Evolutionary conservation across 2,888 invertebrate genomes (phyloP), one percentile per base, ranked within the genome.

Genomic region (Pomacea canaliculata): DNA sequence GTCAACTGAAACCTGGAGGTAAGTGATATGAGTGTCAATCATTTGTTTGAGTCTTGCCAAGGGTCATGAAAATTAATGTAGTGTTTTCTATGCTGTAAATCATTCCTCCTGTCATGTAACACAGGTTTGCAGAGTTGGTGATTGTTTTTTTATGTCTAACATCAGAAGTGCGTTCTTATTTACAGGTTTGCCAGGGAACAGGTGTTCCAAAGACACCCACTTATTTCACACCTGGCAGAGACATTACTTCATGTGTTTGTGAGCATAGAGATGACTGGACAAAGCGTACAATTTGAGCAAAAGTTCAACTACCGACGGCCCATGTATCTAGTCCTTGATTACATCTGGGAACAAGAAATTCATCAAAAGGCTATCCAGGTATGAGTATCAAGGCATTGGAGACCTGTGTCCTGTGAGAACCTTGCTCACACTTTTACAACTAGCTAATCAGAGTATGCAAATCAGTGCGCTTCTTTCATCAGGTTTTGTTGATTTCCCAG

Each of bases 251-350:
- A 96, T 88, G 97, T 98, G 13, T 98, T 98, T 91, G 97, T 98
- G n/a, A 95, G 96, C 82, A 98, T 98, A 79, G 98, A 98, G 92
- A 96, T 97, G 96, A 97, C 97, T 0, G 98, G 98, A 0, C 96
- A 97, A 90, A 96, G 95, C 87, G 97, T 98, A 37, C 95, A 96
- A 86, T 98, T 98, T 89, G 98, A 98, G 89, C 97, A 98, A 91
- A 98, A 98, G 92, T 98, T 98, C 91, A 97, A 97, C 91, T 98
- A 98, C 90, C 93, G 98, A 46, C 93, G 96, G 65, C 98, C 98
- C 3, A 98, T 98, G 97, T 98, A 98, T 89, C 93, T 94, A 62
- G 95, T 97, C 1, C 95, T 98, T 94, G 95, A 97, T 89, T 97
- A 95, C 91, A 92, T 98, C 69, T 98, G 97, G 97, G 94, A 94